Percentiles rank a stretch among this genome's conserved stretches.
Conservation (phyloP, 2,113 vertebrate genomes). For the Oreochromis spilurus region DNA sequence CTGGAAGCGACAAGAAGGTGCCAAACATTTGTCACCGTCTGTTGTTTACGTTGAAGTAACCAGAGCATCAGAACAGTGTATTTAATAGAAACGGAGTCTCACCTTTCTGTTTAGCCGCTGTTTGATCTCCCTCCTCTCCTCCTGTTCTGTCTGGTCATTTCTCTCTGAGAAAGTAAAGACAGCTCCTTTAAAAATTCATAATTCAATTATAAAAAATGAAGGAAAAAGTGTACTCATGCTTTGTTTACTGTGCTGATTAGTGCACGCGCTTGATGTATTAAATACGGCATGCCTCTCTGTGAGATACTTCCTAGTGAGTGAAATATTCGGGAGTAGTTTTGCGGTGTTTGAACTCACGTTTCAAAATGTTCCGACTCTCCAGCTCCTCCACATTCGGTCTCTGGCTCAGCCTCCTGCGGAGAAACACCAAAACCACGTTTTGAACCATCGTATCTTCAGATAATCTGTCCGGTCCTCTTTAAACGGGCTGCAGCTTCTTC, state of each 20-base stretch:
- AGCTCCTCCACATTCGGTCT: conserved; percentile 96
- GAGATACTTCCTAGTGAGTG: background rate
- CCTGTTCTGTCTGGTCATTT: conserved; percentile 96
- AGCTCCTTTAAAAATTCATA: background rate
- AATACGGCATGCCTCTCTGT: background rate
- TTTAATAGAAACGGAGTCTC: background rate
- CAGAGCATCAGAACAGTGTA: background rate
- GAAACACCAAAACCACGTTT: conserved; percentile 91
- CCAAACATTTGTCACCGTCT: background rate
- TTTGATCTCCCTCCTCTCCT: conserved; percentile 96
- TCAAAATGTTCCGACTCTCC: conserved; percentile 95
- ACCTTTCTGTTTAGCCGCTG: conserved; percentile 97
- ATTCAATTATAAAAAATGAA: accelerated
- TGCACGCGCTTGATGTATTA: background rate
- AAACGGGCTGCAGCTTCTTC: conserved; percentile 41
- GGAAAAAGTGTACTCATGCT: conserved; percentile 6
- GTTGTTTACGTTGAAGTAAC: background rate
- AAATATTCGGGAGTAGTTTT: background rate
- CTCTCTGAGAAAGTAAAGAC: conserved; percentile 76
- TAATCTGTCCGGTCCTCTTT: background rate
- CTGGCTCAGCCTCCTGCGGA: conserved; percentile 97
- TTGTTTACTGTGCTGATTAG: conserved; percentile 27
- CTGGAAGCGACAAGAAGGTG: conserved; percentile 56
- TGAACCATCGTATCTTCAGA: conserved; percentile 79
- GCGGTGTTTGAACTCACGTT: conserved; percentile 83